Conservation (phyloP, 2,888 invertebrate species). For the Nymphalis polychloros region DNA sequence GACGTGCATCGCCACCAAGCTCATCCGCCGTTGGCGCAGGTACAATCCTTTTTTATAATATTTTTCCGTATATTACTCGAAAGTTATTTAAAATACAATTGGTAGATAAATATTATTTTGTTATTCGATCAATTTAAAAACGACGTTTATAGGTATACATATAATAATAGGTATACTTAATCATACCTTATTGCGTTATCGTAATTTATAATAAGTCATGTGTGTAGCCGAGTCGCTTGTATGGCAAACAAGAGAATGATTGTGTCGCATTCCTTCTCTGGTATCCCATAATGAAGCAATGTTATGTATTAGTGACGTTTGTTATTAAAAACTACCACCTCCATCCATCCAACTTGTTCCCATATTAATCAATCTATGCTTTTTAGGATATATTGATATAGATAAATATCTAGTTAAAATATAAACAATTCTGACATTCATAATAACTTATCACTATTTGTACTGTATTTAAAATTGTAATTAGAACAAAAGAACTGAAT, state of each 20-base stretch:
- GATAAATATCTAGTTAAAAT: too few relatives aligned
- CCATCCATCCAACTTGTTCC: background rate
- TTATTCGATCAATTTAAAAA: background rate
- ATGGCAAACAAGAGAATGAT: slow-evolving; percentile 52
- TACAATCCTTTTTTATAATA: slow-evolving; percentile 41
- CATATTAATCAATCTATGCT: background rate
- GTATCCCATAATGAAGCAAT: slow-evolving; percentile 20
- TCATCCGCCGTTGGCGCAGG: slow-evolving; percentile 79
- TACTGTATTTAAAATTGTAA: slow-evolving; percentile 4
- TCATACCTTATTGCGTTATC: slow-evolving; percentile 35
- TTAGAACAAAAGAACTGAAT: slow-evolving; percentile 18
- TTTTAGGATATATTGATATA: too few relatives aligned
- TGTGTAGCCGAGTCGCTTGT: slow-evolving; percentile 49
- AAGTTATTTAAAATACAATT: too few relatives aligned
- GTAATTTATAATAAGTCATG: slow-evolving; percentile 41
- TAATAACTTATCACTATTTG: too few relatives aligned
- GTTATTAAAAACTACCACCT: background rate
- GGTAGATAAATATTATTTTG: too few relatives aligned
- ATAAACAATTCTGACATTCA: too few relatives aligned
- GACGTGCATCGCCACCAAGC: slow-evolving; percentile 80
- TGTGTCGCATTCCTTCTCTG: slow-evolving; percentile 52
- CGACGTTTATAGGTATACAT: background rate
- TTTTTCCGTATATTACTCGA: too few relatives aligned
- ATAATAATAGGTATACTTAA: background rate
- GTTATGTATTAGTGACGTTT: slow-evolving; percentile 1